phyloP scores from a whole-genome alignment of 2,888 invertebrate genomes.

The Protophormia terraenovae region DNA sequence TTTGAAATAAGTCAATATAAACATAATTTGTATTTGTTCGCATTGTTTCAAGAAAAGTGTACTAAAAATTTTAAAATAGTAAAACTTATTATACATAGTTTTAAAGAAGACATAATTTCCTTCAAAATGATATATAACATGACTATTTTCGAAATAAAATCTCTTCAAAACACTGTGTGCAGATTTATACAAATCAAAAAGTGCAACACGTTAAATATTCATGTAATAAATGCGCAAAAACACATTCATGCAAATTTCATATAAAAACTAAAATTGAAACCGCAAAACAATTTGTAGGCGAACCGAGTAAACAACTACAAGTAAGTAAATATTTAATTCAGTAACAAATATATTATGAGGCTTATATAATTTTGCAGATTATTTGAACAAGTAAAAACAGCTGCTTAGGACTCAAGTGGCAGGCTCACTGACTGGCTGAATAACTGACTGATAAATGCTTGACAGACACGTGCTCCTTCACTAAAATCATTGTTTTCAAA shows the following conservation, averaged over 20 bases:
- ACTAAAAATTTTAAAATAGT: too few species aligned
- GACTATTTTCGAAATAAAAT: too few species aligned
- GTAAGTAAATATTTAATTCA: not conserved
- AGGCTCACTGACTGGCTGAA: conserved; percentile 7
- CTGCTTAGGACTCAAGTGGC: conserved; percentile 19
- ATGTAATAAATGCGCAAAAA: conserved; percentile 53
- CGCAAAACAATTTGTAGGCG: conserved; percentile 60
- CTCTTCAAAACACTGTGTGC: too few species aligned
- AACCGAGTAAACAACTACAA: conserved; percentile 4
- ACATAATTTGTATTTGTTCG: too few species aligned
- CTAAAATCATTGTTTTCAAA: conserved; percentile 33
- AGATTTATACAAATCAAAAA: too few species aligned
- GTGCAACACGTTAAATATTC: conserved; percentile 51
- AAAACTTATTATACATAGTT: too few species aligned
- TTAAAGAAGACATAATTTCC: too few species aligned
- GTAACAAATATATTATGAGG: conserved; percentile 7
- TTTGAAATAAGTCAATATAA: too few species aligned
- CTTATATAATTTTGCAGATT: not conserved
- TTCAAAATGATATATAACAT: too few species aligned
- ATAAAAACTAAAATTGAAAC: conserved; percentile 20
- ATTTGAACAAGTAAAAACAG: conserved; percentile 33
- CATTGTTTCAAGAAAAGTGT: too few species aligned
- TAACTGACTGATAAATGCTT: conserved; percentile 19
- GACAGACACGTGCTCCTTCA: conserved; percentile 51
- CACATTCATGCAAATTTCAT: conserved; percentile 48